Percentiles rank a stretch among this genome's conserved stretches.
Conservation (phyloP, 1,140 invertebrate genomes). For the Harlomillsia oculata region DNA sequence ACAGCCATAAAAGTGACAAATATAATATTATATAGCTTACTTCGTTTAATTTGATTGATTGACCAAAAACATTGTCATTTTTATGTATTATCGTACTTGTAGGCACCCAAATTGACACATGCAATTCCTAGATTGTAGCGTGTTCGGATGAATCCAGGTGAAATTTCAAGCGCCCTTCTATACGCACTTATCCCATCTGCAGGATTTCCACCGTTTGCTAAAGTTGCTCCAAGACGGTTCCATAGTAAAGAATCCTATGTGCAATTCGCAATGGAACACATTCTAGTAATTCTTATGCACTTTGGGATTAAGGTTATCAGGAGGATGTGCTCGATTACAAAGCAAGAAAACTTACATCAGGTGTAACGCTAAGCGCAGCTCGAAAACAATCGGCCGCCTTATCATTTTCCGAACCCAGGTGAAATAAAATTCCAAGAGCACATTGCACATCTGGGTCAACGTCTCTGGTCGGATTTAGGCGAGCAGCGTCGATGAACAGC, state of each 20-base stretch:
- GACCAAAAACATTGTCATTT: not conserved
- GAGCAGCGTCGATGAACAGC: slow-evolving; percentile 74
- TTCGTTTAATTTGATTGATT: not conserved
- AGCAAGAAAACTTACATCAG: slow-evolving; percentile 50
- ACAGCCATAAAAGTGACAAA: slow-evolving; percentile 35
- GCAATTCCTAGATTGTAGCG: slow-evolving; percentile 96
- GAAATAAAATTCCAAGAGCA: slow-evolving; percentile 89
- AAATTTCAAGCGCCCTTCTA: slow-evolving; percentile 75
- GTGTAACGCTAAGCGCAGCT: slow-evolving; percentile 70
- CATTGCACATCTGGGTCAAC: slow-evolving; percentile 93
- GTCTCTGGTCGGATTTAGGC: slow-evolving; percentile 55
- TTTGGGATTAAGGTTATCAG: not conserved
- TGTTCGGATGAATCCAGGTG: slow-evolving; percentile 91
- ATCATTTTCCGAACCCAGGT: slow-evolving; percentile 84
- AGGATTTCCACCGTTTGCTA: slow-evolving; percentile 88
- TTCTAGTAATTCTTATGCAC: not conserved
- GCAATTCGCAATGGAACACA: not conserved
- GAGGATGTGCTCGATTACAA: not conserved
- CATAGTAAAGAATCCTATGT: slow-evolving; percentile 80
- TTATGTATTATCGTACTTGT: slow-evolving; percentile 53
- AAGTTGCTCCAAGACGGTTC: slow-evolving; percentile 93
- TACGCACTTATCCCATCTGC: slow-evolving; percentile 96
- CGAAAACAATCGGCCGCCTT: slow-evolving; percentile 93
- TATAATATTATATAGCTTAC: slow-evolving; percentile 8
- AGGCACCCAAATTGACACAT: slow-evolving; percentile 89